phyloP scores from a whole-genome alignment of 2,888 invertebrate species.

The Ophonus ardosiacus region DNA sequence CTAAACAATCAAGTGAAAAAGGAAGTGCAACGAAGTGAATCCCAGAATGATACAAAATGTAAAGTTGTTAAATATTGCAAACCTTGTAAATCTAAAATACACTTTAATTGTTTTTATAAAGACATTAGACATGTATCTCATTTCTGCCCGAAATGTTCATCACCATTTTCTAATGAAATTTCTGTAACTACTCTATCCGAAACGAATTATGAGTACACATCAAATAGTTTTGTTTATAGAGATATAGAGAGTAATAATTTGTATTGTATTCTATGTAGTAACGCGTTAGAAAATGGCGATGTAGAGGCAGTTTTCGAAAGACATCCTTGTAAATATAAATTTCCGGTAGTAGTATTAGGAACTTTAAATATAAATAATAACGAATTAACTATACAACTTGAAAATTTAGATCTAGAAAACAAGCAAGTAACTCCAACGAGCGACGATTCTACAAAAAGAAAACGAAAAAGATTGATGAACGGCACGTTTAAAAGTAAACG shows the following conservation, averaged over 20 bases:
- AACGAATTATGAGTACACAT: slow-evolving; percentile 40
- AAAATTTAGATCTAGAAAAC: slow-evolving; percentile 44
- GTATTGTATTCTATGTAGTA: slow-evolving; percentile 71
- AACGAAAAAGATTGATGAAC: slow-evolving; percentile 66
- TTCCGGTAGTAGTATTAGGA: slow-evolving; percentile 67
- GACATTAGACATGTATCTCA: slow-evolving; percentile 55
- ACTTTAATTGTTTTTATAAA: slow-evolving; percentile 62
- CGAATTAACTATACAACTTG: slow-evolving; percentile 52
- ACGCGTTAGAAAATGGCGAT: slow-evolving; percentile 67
- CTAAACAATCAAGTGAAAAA: slow-evolving; percentile 63
- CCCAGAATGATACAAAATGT: slow-evolving; percentile 48
- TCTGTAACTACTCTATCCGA: slow-evolving; percentile 3
- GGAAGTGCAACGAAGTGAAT: slow-evolving; percentile 56
- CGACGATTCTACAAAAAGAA: slow-evolving; percentile 67
- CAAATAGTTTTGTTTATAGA: slow-evolving; percentile 38
- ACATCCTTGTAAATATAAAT: slow-evolving; percentile 69
- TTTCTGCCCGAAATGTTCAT: slow-evolving; percentile 66
- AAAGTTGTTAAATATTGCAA: slow-evolving; percentile 61
- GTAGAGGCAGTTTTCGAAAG: slow-evolving; percentile 66
- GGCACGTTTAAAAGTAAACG: slow-evolving; percentile 65
- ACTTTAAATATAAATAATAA: slow-evolving; percentile 39
- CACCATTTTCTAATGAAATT: slow-evolving; percentile 33
- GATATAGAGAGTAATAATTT: slow-evolving; percentile 53
- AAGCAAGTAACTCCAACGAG: slow-evolving; percentile 59
- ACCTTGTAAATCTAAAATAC: slow-evolving; percentile 63